Percentiles rank a stretch among this genome's conserved stretches.
phyloP scores from a whole-genome alignment of 1,140 invertebrate genomes.

The Kradibia gibbosae region DNA sequence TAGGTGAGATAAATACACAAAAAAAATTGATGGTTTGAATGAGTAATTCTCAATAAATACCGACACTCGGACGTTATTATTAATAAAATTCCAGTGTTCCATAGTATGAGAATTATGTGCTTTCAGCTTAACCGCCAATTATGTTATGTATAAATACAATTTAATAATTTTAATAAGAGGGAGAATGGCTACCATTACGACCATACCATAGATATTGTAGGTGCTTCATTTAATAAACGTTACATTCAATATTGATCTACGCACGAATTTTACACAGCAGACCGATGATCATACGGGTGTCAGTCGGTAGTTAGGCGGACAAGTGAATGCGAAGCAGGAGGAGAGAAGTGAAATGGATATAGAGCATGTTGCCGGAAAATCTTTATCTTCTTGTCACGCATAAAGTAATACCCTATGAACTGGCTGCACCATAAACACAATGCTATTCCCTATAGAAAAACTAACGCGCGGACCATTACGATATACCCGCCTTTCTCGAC shows the following conservation, averaged over 20 bases:
- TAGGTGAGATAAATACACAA: background rate
- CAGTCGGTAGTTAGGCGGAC: no score
- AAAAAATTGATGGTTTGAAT: background rate
- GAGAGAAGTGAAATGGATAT: background rate
- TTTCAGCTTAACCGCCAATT: background rate
- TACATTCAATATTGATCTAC: background rate
- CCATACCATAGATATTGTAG: no score
- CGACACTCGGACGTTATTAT: background rate
- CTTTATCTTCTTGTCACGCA: constrained; percentile 17
- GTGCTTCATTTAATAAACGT: background rate
- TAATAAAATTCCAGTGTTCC: background rate
- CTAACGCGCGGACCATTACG: background rate
- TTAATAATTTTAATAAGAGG: background rate
- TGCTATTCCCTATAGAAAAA: background rate
- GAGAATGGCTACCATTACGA: background rate
- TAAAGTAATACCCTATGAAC: background rate
- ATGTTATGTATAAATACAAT: background rate
- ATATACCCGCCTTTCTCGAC: background rate
- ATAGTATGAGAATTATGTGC: background rate
- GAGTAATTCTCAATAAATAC: background rate
- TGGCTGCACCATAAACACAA: background rate
- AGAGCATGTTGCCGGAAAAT: constrained; percentile 4
- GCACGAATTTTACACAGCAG: background rate
- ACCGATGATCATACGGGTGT: no score
- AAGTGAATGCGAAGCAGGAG: no score